Conservation (phyloP, 1,140 invertebrate species). For the Periplaneta americana region DNA sequence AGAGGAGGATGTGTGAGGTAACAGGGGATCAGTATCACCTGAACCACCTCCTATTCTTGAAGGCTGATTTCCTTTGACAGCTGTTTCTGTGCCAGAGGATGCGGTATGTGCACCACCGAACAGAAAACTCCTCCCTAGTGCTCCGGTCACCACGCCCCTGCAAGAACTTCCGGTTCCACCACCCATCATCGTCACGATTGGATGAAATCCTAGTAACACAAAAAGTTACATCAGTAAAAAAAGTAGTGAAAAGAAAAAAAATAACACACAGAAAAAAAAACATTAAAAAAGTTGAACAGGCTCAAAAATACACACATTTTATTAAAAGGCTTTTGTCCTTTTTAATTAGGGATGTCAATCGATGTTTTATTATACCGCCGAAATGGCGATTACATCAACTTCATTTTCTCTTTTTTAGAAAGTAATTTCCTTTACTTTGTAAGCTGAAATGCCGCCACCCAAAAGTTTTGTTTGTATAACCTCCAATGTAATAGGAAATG, state of each 20-base stretch:
- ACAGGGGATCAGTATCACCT: neutral
- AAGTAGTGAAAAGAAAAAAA: neutral
- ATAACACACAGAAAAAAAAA: neutral
- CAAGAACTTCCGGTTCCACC: neutral
- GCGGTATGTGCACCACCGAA: neutral
- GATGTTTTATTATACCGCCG: no score
- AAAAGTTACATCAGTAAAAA: neutral
- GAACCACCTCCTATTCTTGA: neutral
- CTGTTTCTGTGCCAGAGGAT: neutral
- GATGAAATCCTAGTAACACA: slow-evolving; percentile 46
- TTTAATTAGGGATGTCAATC: neutral
- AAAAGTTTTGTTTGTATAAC: no score
- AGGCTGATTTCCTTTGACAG: neutral
- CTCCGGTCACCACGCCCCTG: neutral
- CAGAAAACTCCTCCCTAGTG: neutral
- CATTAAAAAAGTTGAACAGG: neutral
- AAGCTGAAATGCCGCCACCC: neutral
- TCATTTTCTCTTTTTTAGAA: neutral
- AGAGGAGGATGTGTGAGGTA: neutral
- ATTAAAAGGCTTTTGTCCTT: neutral
- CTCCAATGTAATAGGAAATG: no score
- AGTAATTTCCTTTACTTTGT: neutral
- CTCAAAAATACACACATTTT: neutral
- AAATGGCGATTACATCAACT: neutral
- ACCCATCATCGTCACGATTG: slow-evolving; percentile 44